Evolutionary conservation across 2,888 invertebrate genomes (phyloP).

Genomic region (Pammene aurita): DNA sequence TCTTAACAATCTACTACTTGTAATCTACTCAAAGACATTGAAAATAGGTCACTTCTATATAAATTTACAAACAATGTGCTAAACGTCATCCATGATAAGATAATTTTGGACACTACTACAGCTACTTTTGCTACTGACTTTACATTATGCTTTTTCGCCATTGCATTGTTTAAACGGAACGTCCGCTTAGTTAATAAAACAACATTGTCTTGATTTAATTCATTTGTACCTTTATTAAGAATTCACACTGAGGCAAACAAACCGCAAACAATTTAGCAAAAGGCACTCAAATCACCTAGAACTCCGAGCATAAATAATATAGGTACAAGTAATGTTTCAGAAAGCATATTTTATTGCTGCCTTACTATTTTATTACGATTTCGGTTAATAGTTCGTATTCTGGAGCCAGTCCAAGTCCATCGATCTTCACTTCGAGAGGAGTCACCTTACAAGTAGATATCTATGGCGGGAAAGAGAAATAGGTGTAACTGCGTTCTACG

Average conservation of each 20-base stretch:
- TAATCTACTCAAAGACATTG: neutral
- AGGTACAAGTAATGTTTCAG: constrained; percentile 24
- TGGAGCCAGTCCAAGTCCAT: constrained; percentile 35
- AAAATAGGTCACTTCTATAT: too few species aligned
- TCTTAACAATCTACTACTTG: constrained; percentile 21
- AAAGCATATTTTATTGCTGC: constrained; percentile 36
- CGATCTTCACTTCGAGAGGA: constrained; percentile 26
- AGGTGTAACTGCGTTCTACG: neutral
- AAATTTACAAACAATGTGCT: too few species aligned
- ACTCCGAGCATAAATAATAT: constrained; percentile 26
- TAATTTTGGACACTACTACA: too few species aligned
- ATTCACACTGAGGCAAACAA: neutral
- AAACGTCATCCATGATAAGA: too few species aligned
- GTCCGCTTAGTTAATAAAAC: neutral
- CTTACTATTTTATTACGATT: constrained; percentile 32
- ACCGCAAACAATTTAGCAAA: constrained; percentile 12
- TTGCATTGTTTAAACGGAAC: too few species aligned
- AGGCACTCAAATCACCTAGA: constrained; percentile 15
- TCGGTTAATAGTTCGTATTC: constrained; percentile 31
- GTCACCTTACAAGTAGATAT: constrained; percentile 12
- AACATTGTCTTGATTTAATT: constrained; percentile 1
- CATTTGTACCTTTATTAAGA: neutral
- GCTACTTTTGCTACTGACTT: too few species aligned
- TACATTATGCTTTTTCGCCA: too few species aligned
- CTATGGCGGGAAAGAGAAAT: neutral